Percentiles rank a stretch among this genome's conserved stretches.
Evolutionary conservation across 1,140 invertebrate genomes (phyloP).

Genomic region (Patella vulgata): DNA sequence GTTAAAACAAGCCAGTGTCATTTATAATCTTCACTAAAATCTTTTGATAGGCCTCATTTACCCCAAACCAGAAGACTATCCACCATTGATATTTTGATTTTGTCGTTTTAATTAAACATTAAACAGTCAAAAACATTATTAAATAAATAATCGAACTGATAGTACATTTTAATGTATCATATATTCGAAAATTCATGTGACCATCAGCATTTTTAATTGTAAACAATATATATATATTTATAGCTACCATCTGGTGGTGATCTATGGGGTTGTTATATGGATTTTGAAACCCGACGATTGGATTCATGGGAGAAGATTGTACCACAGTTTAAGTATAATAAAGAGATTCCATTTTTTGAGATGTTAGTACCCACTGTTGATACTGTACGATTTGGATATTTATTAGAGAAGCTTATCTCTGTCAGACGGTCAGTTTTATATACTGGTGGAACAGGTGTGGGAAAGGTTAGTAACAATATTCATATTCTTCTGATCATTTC

Average conservation of each 20-base stretch:
- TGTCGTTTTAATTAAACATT: too few relatives aligned
- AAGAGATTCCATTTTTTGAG: conserved; percentile 67
- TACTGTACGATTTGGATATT: conserved; percentile 68
- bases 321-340: conserved; percentile 76
- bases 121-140: too few relatives aligned
- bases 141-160: too few relatives aligned
- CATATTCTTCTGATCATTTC: too few relatives aligned
- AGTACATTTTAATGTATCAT: too few relatives aligned
- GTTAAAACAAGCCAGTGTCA: too few relatives aligned
- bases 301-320: conserved; percentile 82
- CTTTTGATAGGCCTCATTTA: too few relatives aligned
- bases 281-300: conserved; percentile 74
- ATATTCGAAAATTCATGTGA: too few relatives aligned
- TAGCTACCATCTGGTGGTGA: conserved; percentile 72
- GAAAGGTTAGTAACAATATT: conserved; percentile 72
- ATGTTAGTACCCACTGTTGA: conserved; percentile 68
- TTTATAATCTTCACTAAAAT: too few relatives aligned
- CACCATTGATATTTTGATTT: too few relatives aligned
- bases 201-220: too few relatives aligned
- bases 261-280: conserved; percentile 80
- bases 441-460: conserved; percentile 72
- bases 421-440: conserved; percentile 74
- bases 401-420: conserved; percentile 79
- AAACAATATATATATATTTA: conserved; percentile 3
- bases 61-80: too few relatives aligned